A percentile compares a stretch with the other conserved stretches of the same genome.
Conservation (phyloP, 37 sponge, comb jelly and placozoan species). For the Bolinopsis microptera region DNA sequence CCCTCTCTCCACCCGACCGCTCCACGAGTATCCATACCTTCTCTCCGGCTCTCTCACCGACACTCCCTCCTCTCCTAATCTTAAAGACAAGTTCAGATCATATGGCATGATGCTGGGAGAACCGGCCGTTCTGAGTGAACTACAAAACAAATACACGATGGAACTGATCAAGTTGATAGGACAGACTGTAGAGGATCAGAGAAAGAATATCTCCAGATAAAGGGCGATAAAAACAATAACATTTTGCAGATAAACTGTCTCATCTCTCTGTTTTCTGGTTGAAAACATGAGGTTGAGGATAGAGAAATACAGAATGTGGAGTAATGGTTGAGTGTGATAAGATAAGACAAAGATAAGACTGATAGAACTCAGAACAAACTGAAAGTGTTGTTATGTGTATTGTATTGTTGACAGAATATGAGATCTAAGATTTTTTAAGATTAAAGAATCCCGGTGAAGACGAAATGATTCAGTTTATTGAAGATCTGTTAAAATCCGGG, state of each 20-base stretch:
- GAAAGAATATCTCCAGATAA: neutral
- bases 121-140: neutral
- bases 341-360: too few species aligned
- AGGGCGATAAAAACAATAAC: too few species aligned
- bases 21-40: neutral
- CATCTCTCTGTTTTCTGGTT: neutral
- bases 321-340: too few species aligned
- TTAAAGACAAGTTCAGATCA: neutral
- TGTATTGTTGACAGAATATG: too few species aligned
- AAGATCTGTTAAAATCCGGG: too few species aligned
- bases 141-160: constrained; percentile 22
- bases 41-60: neutral
- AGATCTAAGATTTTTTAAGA: too few species aligned
- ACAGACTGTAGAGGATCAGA: neutral
- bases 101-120: constrained; percentile 1
- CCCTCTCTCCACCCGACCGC: neutral
- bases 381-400: too few species aligned
- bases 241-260: neutral
- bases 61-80: neutral
- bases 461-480: too few species aligned
- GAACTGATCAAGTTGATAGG: constrained; percentile 55
- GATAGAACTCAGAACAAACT: too few species aligned
- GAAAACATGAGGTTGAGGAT: too few species aligned
- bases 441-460: too few species aligned
- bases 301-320: too few species aligned